Percentiles rank a stretch among this genome's conserved stretches.
Evolutionary conservation across 2,113 vertebrate species (phyloP).

Genomic region (Rhabdornis inornatus): DNA sequence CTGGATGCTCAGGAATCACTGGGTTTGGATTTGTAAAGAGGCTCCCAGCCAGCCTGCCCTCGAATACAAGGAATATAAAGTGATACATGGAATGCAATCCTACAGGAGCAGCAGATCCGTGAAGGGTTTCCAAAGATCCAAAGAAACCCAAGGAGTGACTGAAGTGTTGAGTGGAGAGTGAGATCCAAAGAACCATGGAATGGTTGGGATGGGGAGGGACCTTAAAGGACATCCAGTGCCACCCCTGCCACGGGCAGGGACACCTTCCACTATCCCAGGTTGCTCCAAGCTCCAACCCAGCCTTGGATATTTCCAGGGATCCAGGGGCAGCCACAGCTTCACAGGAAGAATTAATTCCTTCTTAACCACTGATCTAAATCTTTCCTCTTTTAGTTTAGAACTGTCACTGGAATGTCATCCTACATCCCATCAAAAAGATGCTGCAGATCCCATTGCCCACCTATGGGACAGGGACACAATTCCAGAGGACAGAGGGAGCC

Average conservation of each 20-base stretch:
- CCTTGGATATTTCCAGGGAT: background rate
- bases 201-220: background rate
- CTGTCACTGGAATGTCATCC: fast-evolving
- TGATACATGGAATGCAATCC: background rate
- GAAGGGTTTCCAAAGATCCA: background rate
- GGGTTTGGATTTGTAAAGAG: background rate
- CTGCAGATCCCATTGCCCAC: background rate
- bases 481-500: background rate
- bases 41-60: background rate
- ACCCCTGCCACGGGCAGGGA: background rate
- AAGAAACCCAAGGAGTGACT: background rate
- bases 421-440: background rate
- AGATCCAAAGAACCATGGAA: background rate
- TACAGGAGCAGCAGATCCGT: fast-evolving
- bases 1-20: background rate
- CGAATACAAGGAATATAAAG: fast-evolving
- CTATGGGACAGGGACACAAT: fast-evolving
- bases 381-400: background rate
- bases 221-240: background rate
- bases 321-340: background rate
- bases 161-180: fast-evolving
- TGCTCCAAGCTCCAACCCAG: background rate
- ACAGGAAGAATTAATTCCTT: background rate
- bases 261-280: fast-evolving
- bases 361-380: background rate